These are phyloP conservation scores for Gymnogyps californianus DNA, from an alignment of 2,113 vertebrate genomes.

Conservation along the genomic window DNA sequence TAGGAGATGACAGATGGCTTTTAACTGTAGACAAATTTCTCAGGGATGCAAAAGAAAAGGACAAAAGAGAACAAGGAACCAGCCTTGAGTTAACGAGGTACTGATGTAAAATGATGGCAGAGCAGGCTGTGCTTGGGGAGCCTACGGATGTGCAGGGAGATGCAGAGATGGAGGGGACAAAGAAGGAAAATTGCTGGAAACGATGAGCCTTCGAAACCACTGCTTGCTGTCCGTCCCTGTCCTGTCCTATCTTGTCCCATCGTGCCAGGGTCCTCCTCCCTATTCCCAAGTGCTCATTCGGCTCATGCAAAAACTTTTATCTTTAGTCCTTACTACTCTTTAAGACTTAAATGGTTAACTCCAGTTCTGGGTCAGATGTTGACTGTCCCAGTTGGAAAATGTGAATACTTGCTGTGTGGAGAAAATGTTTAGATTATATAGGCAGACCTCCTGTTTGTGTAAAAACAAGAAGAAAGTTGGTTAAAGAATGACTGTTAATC, in stretches of 20 bases:
- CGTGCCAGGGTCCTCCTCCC: not conserved
- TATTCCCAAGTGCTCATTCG: rapidly evolving
- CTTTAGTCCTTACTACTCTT: not conserved
- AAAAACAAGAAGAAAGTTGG: not conserved
- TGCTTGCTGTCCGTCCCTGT: not conserved
- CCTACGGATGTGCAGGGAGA: not conserved
- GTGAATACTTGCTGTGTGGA: not conserved
- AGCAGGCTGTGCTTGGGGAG: not conserved
- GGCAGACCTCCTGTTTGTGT: not conserved
- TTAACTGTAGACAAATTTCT: not conserved
- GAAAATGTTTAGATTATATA: not conserved
- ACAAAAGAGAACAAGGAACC: not conserved
- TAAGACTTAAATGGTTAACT: not conserved
- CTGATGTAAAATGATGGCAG: not conserved
- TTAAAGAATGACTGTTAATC: not conserved
- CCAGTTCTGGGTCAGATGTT: not conserved
- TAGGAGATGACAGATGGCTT: not conserved
- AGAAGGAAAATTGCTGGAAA: not conserved
- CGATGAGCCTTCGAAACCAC: not conserved
- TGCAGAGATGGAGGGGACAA: not conserved
- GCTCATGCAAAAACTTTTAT: not conserved
- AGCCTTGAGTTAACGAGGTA: not conserved
- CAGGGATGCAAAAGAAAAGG: not conserved
- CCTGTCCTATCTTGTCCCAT: not conserved
- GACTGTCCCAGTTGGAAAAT: not conserved